Base-by-base conservation (phyloP, 2,888 invertebrate genomes). In the Noctua fimbriata region DNA sequence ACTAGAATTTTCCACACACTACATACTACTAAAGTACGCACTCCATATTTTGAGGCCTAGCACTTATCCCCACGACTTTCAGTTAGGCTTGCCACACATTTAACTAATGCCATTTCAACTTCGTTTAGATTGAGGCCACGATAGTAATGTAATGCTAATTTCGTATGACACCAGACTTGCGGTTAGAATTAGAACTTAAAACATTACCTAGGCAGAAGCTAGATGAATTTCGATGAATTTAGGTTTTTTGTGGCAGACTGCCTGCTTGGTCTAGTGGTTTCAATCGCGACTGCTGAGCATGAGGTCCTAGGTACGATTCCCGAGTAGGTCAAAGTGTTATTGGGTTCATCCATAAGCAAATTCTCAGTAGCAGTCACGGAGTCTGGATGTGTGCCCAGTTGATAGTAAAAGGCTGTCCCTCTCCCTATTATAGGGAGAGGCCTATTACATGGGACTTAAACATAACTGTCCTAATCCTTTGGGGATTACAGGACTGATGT, bases 61-160 rank as follows among this genome's bases (percentile, higher is more conserved):
- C n/a, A 47, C 44, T 63, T 52, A n/a, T 32, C n/a, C 16, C 28
- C 52, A 47, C 44, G n/a, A 55, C 60, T 76, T 71, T 44, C n/a
- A 52, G 36, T 55, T 18, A 60, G 16, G 44, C 28, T 71, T 41
- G 10, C 81, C 69, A 47, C 69, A 52, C 41, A 69, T 41, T 47
- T 32, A 55, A 32, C n/a, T 81, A 71, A 71, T 55, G 24, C 28
- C 71, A 76, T 77, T 82, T 67, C 12, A 69, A 47, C 36, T 63
- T 67, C 28, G 60, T 52, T 71, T 69, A 71, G 16, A 66, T 67
- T 71, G 36, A 49, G n/a, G 28, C 67, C 66, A 55, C 67, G 14
- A n/a, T 47, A 47, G 16, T 69, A 72, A 82, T 75, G 32, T 69
- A 24, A 81, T 69, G n/a, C 60, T 52, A 81, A 81, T 70, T 71